Percentiles rank a stretch among this genome's conserved stretches.
Conservation (phyloP, 1,140 invertebrate genomes). For the Aphis craccivora region DNA sequence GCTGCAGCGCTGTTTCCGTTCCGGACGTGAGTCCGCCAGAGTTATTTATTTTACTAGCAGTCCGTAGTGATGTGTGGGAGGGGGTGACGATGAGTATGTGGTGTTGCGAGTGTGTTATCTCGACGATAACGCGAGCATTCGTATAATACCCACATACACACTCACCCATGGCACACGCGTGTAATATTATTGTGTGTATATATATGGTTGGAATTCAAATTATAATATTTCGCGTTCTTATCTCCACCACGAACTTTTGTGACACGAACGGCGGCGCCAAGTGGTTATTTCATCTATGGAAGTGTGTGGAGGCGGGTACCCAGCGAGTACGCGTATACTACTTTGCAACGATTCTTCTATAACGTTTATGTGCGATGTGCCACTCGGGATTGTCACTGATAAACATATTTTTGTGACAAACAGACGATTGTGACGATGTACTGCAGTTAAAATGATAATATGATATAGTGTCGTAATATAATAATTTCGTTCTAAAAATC, state of each 20-base stretch:
- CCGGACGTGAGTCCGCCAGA: conserved; percentile 2
- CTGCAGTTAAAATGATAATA: background rate
- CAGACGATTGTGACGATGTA: background rate
- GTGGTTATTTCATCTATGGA: background rate
- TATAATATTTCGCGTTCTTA: conserved; percentile 42
- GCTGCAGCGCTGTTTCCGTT: background rate
- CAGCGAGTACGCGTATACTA: background rate
- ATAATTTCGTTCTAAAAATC: background rate
- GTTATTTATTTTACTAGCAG: conserved; percentile 12
- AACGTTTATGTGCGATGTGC: background rate
- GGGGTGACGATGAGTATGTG: background rate
- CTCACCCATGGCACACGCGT: background rate
- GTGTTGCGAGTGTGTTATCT: background rate
- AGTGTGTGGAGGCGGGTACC: too few relatives aligned
- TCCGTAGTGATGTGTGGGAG: too few relatives aligned
- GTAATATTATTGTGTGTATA: background rate
- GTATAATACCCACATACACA: background rate
- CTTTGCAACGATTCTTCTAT: background rate
- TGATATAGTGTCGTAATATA: background rate
- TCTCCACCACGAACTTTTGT: background rate
- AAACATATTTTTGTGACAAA: background rate
- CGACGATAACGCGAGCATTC: background rate
- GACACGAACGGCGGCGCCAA: too few relatives aligned
- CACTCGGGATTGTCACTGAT: background rate
- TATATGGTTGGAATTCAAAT: conserved; percentile 16